Evolutionary conservation across 2,797 vertebrate genomes (phyloP), one percentile per base, ranked within the genome.

Genomic region (Argya squamiceps): DNA sequence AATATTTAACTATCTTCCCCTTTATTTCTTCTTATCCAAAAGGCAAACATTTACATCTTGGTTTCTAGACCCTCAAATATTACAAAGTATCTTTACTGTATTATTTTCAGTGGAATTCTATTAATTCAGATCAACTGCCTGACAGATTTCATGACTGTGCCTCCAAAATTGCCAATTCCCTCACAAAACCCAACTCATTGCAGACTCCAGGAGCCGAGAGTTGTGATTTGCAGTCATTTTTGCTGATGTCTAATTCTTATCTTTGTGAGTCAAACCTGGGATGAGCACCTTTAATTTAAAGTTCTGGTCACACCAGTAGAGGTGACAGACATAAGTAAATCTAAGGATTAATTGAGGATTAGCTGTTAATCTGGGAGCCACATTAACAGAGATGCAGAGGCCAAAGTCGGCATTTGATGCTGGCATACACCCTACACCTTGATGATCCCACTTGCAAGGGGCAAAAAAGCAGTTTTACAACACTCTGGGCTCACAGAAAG

Each of bases 291-390:
- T 63, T 41, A 68, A 87, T 65, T 93, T 73, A 69, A 81, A 82
- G 81, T 76, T 65, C 46, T 74, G 47, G 30, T 79, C 71, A 65
- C 39, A 89, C 29, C 70, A 50, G 67, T 23, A 76, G 76, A 92
- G 55, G 59, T 79, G 37, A 56, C 3, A 60, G 67, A 73, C 0
- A 14, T 75, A 60, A 79, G 50, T 50, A 65, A 85, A 77, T 65
- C 15, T 76, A 63, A 88, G 67, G 81, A 93, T 95, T 92, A 91
- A 91, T 65, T 78, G 67, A 82, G 77, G 87, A 87, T 92, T 91
- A 65, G 12, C 8, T 59, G 47, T 41, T 95, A 69, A 58, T 80
- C 79, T 76, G 63, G 82, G 71, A 59, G 55, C 59, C 56, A 41
- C 80, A 43, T 39, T 69, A 82, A 70, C 59, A 82, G 47, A 73